These are phyloP conservation scores for Parnassius apollo DNA, from an alignment of 2,888 invertebrate species.

Conservation along the genomic window DNA sequence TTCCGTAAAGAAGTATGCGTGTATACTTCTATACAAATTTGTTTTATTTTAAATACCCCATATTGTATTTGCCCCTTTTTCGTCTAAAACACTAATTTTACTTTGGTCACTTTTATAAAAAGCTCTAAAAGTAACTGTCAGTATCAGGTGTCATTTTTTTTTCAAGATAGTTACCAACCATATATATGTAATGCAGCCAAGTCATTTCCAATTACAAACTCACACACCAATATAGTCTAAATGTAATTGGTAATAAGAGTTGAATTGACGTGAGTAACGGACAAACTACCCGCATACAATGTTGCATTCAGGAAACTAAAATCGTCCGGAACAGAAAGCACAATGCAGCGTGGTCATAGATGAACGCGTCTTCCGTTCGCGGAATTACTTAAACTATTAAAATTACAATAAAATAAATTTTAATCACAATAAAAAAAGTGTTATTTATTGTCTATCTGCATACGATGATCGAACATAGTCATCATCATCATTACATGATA, in stretches of 20 bases:
- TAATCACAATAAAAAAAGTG: constrained; percentile 6
- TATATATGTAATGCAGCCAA: not conserved
- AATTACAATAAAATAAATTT: constrained; percentile 12
- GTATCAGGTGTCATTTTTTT: not conserved
- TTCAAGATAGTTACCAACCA: not conserved
- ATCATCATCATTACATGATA: no score
- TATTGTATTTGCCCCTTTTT: no score
- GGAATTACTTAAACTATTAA: constrained; percentile 27
- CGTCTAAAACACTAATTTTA: not conserved
- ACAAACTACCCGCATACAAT: constrained; percentile 20
- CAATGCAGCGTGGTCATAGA: constrained; percentile 44
- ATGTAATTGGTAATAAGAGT: constrained; percentile 4
- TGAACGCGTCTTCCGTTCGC: constrained; percentile 47
- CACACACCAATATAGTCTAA: constrained; percentile 4
- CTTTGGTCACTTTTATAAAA: not conserved
- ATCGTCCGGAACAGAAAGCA: constrained; percentile 46
- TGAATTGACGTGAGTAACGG: constrained; percentile 14
- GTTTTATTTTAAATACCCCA: not conserved
- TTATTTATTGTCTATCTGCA: not conserved
- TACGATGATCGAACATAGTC: no score
- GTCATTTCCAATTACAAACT: constrained; percentile 3
- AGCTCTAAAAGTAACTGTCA: not conserved
- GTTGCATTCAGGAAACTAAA: constrained; percentile 43
- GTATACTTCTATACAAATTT: no score
- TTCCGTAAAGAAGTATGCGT: no score